Percentiles rank a stretch among this genome's conserved stretches.
phyloP scores from a whole-genome alignment of 1,140 invertebrate genomes.

The Octopus sinensis region DNA sequence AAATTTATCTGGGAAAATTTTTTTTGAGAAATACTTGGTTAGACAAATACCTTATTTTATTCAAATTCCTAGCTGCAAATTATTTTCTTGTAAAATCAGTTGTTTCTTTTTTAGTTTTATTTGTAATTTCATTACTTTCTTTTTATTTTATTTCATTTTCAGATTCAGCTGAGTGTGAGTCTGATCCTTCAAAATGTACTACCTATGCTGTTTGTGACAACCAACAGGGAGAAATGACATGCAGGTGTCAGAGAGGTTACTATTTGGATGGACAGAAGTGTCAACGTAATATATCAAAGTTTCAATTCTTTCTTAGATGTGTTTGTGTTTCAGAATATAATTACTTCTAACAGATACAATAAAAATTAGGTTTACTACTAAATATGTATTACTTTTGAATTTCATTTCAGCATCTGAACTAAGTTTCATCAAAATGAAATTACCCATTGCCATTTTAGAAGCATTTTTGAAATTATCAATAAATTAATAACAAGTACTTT shows the following conservation, averaged over 20 bases:
- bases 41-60: background rate
- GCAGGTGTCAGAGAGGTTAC: slow-evolving; percentile 8
- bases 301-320: too few species aligned
- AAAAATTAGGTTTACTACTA: too few species aligned
- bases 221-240: slow-evolving; percentile 13
- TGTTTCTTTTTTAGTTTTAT: background rate
- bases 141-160: background rate
- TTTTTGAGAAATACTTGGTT: too few species aligned
- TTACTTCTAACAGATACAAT: too few species aligned
- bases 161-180: slow-evolving; percentile 12
- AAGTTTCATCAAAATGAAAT: too few species aligned
- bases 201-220: slow-evolving; percentile 15
- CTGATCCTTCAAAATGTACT: slow-evolving; percentile 9
- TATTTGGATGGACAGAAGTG: slow-evolving; percentile 14
- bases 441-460: too few species aligned
- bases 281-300: background rate
- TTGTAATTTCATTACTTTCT: background rate
- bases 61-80: background rate
- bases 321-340: too few species aligned
- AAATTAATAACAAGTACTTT: too few species aligned
- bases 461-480: too few species aligned
- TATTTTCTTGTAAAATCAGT: background rate
- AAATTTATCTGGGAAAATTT: too few species aligned
- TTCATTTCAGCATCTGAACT: too few species aligned
- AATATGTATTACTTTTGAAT: too few species aligned